phyloP scores from a whole-genome alignment of 2,888 invertebrate species.

The Pterostichus niger region DNA sequence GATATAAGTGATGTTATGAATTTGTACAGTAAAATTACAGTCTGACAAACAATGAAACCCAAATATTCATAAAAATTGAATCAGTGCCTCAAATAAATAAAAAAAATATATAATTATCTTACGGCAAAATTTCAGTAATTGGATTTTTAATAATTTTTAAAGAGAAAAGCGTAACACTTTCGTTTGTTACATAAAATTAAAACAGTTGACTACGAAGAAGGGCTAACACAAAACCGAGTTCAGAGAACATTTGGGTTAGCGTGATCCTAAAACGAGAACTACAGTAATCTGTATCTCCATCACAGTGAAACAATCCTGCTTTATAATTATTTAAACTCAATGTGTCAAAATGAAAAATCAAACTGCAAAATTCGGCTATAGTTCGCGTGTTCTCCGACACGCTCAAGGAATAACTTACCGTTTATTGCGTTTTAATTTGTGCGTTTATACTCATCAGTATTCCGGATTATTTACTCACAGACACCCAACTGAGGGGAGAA shows the following conservation, averaged over 20 bases:
- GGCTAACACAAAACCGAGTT: neutral
- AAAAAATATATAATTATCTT: no score
- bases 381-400: slow-evolving; percentile 49
- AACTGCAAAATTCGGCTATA: slow-evolving; percentile 28
- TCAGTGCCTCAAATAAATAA: no score
- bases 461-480: slow-evolving; percentile 51
- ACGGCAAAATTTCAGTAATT: no score
- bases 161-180: no score
- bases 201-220: no score
- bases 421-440: slow-evolving; percentile 61
- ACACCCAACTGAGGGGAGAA: slow-evolving; percentile 19
- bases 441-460: slow-evolving; percentile 63
- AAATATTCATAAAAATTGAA: no score
- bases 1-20: no score
- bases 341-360: slow-evolving; percentile 46
- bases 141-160: no score
- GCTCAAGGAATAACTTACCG: slow-evolving; percentile 33
- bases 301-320: slow-evolving; percentile 9
- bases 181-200: no score
- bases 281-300: neutral
- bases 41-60: no score
- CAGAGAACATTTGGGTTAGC: neutral
- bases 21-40: no score
- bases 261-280: neutral
- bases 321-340: slow-evolving; percentile 38